Conservation (phyloP, 2,113 vertebrate species). For the Tretioscincus oriximinensis region DNA sequence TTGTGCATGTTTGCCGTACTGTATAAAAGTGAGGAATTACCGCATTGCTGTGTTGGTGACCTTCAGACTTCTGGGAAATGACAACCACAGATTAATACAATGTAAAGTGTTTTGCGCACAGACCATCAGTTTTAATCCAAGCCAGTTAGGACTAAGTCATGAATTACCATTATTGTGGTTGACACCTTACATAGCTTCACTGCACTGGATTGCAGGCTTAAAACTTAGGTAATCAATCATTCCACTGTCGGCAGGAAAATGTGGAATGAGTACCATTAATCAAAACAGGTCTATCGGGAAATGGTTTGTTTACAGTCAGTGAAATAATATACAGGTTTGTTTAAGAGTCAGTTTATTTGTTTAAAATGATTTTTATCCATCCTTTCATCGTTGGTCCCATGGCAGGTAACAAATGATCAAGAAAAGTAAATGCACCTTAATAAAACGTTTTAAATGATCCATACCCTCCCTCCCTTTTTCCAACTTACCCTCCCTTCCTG, state of each 20-base stretch:
- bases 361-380: too few relatives aligned
- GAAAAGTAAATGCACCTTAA: too few relatives aligned
- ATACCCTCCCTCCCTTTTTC: too few relatives aligned
- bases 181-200: background rate
- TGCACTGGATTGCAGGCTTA: background rate
- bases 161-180: background rate
- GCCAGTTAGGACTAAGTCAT: constrained; percentile 4
- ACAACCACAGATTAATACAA: constrained; percentile 56
- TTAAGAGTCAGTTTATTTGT: too few relatives aligned
- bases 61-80: constrained; percentile 49
- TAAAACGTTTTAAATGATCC: too few relatives aligned
- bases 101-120: constrained; percentile 57
- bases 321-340: too few relatives aligned
- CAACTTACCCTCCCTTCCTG: too few relatives aligned
- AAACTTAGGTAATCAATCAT: background rate
- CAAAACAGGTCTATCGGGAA: background rate
- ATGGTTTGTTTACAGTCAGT: background rate
- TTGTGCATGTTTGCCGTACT: constrained; percentile 10
- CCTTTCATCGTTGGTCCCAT: too few relatives aligned
- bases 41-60: constrained; percentile 39
- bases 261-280: background rate
- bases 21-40: background rate
- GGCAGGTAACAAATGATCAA: too few relatives aligned
- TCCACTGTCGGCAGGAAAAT: background rate
- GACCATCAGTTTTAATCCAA: constrained; percentile 53